Conservation (phyloP, 2,797 vertebrate genomes). For the Crypturellus tataupa region DNA sequence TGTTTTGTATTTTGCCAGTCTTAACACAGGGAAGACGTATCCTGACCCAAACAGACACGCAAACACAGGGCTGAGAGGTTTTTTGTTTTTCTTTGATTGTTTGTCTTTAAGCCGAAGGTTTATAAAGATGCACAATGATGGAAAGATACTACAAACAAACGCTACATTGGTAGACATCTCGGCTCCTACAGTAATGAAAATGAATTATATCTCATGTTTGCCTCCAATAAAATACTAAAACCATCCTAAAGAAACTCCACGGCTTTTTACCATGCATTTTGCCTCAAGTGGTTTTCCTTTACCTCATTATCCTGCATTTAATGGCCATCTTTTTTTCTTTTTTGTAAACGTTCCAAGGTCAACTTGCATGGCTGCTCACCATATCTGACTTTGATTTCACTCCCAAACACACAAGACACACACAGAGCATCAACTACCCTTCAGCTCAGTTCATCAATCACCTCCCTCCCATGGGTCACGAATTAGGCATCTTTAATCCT, state of each 20-base stretch:
- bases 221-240: conserved; percentile 33
- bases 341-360: neutral
- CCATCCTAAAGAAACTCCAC: neutral
- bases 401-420: neutral
- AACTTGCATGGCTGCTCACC: neutral
- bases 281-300: conserved; percentile 21
- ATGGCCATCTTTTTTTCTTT: neutral
- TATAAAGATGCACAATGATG: conserved; percentile 33
- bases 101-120: conserved; percentile 11
- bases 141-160: conserved; percentile 49
- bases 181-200: conserved; percentile 53
- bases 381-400: conserved; percentile 19
- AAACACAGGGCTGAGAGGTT: neutral
- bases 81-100: conserved; percentile 45
- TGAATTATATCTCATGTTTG: conserved; percentile 31
- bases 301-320: neutral
- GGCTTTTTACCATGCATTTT: conserved; percentile 19
- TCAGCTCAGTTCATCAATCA: conserved; percentile 5
- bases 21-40: conserved; percentile 42
- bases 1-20: conserved; percentile 15
- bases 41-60: conserved; percentile 4
- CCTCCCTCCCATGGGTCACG: neutral
- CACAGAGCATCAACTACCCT: neutral
- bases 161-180: conserved; percentile 49
- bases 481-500: neutral